Evolutionary conservation across 2,888 invertebrate genomes (phyloP).

Genomic region (Tuta absoluta): DNA sequence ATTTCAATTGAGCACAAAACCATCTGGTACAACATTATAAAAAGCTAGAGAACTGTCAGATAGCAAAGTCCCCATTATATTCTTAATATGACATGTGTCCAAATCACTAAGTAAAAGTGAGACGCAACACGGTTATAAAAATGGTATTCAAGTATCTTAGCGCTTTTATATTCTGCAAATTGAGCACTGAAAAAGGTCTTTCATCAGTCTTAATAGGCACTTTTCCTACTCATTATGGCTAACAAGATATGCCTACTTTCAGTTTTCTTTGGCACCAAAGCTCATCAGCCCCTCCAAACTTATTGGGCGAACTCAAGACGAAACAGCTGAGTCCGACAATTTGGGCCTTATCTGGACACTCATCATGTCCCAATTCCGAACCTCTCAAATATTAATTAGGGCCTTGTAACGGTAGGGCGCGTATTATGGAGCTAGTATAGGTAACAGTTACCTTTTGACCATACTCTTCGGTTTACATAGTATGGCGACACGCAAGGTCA

Average conservation of each 20-base stretch:
- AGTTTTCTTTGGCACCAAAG: not conserved
- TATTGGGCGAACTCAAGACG: not conserved
- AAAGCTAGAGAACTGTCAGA: no score
- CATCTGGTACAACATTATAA: no score
- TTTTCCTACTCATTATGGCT: not conserved
- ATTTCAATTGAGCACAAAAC: no score
- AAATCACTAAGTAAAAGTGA: no score
- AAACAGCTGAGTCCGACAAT: constrained; percentile 7
- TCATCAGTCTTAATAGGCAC: not conserved
- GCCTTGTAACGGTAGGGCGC: constrained; percentile 3
- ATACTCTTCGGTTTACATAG: no score
- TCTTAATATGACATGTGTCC: no score
- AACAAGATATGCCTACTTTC: constrained; percentile 6
- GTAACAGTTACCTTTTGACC: not conserved
- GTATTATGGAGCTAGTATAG: constrained; percentile 6
- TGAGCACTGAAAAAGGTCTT: not conserved
- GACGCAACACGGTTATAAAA: no score
- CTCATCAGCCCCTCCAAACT: not conserved
- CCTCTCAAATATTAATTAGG: constrained; percentile 22
- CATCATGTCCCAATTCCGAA: constrained; percentile 17
- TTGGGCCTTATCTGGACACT: constrained; percentile 15
- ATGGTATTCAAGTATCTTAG: no score
- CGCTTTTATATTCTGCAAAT: not conserved
- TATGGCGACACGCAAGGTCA: no score
- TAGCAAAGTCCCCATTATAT: no score